A percentile compares a stretch with the other conserved stretches of the same genome.
phyloP scores from a whole-genome alignment of 2,888 invertebrate species.

The Idaea dimidiata region DNA sequence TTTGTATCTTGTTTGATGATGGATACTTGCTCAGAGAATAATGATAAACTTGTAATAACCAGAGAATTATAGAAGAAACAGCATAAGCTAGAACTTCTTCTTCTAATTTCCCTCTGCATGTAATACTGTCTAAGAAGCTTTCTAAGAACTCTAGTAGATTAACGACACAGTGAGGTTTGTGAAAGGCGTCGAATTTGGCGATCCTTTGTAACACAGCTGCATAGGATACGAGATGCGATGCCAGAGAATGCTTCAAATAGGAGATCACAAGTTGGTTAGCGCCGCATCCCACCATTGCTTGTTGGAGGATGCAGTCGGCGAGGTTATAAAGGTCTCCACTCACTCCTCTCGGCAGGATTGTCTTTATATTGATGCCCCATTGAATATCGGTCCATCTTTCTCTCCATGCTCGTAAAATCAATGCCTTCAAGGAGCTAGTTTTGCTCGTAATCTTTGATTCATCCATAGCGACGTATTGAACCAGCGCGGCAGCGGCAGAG shows the following conservation, averaged over 20 bases:
- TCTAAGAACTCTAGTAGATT: constrained; percentile 93
- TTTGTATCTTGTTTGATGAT: constrained; percentile 71
- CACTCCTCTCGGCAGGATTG: constrained; percentile 93
- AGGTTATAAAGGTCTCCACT: constrained; percentile 96
- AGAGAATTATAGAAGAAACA: constrained; percentile 89
- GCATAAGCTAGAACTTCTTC: constrained; percentile 92
- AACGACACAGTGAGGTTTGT: constrained; percentile 92
- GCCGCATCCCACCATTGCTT: constrained; percentile 95
- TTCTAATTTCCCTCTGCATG: constrained; percentile 91
- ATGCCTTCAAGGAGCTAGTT: constrained; percentile 89
- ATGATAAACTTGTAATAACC: constrained; percentile 89
- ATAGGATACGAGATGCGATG: constrained; percentile 94
- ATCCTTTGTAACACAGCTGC: constrained; percentile 94
- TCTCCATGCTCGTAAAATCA: constrained; percentile 93
- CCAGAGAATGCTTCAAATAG: constrained; percentile 94
- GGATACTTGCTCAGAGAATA: constrained; percentile 72
- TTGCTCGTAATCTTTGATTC: constrained; percentile 89
- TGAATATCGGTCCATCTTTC: constrained; percentile 97
- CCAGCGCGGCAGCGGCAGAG: not conserved
- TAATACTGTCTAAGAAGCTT: constrained; percentile 82
- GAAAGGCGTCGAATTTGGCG: constrained; percentile 92
- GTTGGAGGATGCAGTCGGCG: constrained; percentile 95
- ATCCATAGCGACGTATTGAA: constrained; percentile 77
- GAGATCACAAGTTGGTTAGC: constrained; percentile 95
- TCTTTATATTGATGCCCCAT: constrained; percentile 98